Evolutionary conservation across 1,140 invertebrate species (phyloP), one percentile per base, ranked within the genome.

Genomic region (Polypedilum pembai): DNA sequence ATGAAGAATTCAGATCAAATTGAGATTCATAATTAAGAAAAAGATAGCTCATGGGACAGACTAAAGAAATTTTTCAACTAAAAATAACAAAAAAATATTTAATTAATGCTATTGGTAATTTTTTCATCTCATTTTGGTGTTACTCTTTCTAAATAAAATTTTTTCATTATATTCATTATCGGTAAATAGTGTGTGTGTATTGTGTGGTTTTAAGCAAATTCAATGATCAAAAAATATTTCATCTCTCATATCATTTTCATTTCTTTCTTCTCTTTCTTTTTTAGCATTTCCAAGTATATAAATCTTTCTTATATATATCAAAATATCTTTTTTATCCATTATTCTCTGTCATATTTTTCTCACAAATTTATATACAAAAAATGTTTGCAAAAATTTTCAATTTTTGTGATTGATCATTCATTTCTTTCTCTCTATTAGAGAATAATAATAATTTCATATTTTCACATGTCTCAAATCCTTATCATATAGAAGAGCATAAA

Each of bases 21-120:
- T 69, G 65, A 20, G 17, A 20, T 69, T 69, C 17, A 69, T 8
- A 15, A 3, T 56, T 3, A 3, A 69, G 20, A 20, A 69, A 66
- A 66, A 69, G 20, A 69, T 20, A 2, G 18, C 20, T 18, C 17
- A 18, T 18, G 20, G 65, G 17, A 69, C 20, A n/a, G n/a, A n/a
- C n/a, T n/a, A 15, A 17, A 56, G 10, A 56, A 8, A 3, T 10
- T 1, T 18, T 66, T 69, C 17, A 69, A 69, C 20, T 69, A 18
- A 69, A 69, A 69, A 18, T 18, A 69, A 69, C 65, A 69, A 69
- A 69, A 69, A 33, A 33, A 33, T 33, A 33, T 33, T 69, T 21
- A 69, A 69, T 21, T 69, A 66, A 66, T 17, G 18, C 65, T 69
- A 69, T 69, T 69, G 65, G 65, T 69, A 69, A 69, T 18, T n/a